Base-by-base conservation (phyloP, 2,113 vertebrate genomes). In the Ictalurus punctatus region DNA sequence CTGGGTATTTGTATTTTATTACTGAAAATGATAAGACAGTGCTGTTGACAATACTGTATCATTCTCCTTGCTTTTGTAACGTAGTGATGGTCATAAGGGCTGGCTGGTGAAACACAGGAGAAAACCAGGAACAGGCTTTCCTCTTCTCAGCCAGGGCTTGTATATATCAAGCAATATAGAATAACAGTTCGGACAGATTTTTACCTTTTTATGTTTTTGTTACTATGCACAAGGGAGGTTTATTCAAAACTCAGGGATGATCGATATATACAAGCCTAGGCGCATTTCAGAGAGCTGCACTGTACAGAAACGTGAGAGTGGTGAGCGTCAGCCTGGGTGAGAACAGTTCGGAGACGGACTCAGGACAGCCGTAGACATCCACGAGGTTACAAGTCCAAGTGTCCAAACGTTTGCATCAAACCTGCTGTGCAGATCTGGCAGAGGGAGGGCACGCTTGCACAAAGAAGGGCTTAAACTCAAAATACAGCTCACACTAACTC, bases 1-100 rank as follows among this genome's bases (percentile, higher is more conserved):
- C 96, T 97, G 96, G 97, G 95, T 96, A 97, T 97, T 97, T 97
- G 84, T 73, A 97, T 97, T 98, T 97, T 96, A 97, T 97, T 97
- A 96, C 97, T 97, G 96, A 96, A 96, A 96, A 95, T 95, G 96
- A 96, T 95, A 95, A 97, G 97, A 97, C 97, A 95, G 93, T 96
- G 97, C 95, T 96, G 96, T 96, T 96, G 97, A 96, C 96, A 97
- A 97, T 97, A 97, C 96, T 97, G 96, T 95, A 96, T 96, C 88
- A 91, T 86, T 92, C 84, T 89, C 89, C 89, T 84, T 86, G 25
- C 56, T 81, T 87, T 88, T 74, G 88, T 91, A 88, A 87, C 79
- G 89, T 88, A 93, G 44, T 65, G 65, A 90, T 25, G 90, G 78
- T 74, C 82, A 23, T 58, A 88, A 85, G 67, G 84, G 86, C 87